Conservation (phyloP, 23 tunicate species). For the Styela clava region DNA sequence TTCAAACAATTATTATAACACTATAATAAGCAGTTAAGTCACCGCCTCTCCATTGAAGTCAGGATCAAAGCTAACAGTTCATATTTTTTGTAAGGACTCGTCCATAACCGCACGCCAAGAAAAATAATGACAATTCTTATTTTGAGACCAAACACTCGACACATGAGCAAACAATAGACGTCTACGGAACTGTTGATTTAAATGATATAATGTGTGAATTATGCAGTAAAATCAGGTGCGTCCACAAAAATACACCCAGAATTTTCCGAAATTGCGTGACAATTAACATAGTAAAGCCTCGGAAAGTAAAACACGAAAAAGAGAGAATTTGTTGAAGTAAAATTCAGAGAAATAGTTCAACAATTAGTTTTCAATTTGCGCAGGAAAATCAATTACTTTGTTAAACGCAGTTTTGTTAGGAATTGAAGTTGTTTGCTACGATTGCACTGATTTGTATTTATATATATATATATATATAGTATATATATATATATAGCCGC, state of each 20-base stretch:
- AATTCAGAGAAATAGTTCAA: too few relatives aligned
- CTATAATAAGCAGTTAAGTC: background rate
- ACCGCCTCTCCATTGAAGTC: background rate
- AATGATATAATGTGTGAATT: background rate
- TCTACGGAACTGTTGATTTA: background rate
- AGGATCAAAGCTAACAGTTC: background rate
- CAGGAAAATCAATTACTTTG: too few relatives aligned
- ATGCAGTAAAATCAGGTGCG: background rate
- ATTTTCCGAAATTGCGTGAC: background rate
- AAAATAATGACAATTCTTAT: background rate
- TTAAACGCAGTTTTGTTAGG: too few relatives aligned
- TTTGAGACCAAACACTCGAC: background rate
- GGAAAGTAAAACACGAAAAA: too few relatives aligned
- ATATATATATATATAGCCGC: too few relatives aligned
- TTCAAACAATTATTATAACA: background rate
- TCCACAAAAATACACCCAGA: background rate
- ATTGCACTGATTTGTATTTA: too few relatives aligned
- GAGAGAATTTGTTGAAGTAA: too few relatives aligned
- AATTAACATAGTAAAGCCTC: too few relatives aligned
- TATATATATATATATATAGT: too few relatives aligned
- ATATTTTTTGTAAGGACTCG: background rate
- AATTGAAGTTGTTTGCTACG: too few relatives aligned
- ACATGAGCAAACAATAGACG: background rate
- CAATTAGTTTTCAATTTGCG: too few relatives aligned
- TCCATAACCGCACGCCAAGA: background rate